phyloP scores from a whole-genome alignment of 2,797 vertebrate genomes.

The Thaleichthys pacificus region DNA sequence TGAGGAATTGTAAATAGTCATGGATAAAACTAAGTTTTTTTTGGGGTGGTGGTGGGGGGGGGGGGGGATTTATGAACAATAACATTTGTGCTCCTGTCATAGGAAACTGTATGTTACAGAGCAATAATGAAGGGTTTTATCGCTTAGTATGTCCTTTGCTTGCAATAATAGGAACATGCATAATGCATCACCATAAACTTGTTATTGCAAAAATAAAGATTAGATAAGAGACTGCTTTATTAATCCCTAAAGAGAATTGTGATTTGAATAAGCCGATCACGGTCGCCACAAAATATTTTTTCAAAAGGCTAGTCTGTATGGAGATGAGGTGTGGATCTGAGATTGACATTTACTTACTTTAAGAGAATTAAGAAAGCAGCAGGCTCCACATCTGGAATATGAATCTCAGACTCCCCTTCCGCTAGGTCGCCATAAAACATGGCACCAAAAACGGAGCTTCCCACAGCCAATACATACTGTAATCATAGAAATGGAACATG shows the following conservation, averaged over 20 bases:
- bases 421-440: slow-evolving; percentile 91
- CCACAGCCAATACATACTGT: slow-evolving; percentile 88
- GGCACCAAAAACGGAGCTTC: slow-evolving; percentile 89
- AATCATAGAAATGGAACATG: slow-evolving; percentile 24
- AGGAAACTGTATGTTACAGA: neutral
- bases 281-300: neutral
- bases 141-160: neutral
- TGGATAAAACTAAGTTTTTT: too few relatives aligned
- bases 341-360: slow-evolving; percentile 74
- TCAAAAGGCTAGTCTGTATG: neutral
- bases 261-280: neutral
- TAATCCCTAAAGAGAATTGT: neutral
- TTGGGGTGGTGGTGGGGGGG: too few relatives aligned
- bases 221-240: neutral
- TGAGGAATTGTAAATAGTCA: neutral
- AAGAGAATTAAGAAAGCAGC: slow-evolving; percentile 86
- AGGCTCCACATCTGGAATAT: slow-evolving; percentile 90
- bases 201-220: neutral
- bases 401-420: slow-evolving; percentile 86
- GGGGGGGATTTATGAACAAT: too few relatives aligned
- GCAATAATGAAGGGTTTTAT: neutral
- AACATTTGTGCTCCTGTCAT: too few relatives aligned
- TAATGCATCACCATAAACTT: neutral
- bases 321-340: neutral
- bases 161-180: neutral